Evolutionary conservation across 2,797 vertebrate genomes (phyloP), one percentile per base, ranked within the genome.

Genomic region (Peromyscus nudipes): DNA sequence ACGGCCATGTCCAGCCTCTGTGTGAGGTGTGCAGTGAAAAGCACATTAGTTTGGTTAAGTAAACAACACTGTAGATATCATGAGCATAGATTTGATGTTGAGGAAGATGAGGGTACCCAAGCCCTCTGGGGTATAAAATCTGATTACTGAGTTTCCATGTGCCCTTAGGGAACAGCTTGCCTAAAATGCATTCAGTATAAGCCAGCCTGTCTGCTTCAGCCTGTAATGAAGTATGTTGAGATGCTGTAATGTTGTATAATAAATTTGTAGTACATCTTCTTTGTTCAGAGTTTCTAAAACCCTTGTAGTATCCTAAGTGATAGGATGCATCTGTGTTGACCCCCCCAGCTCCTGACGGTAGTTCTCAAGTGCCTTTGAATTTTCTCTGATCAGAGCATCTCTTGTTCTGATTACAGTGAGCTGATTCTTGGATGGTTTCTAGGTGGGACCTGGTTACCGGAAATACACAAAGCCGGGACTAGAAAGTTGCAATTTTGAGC

Each of bases 141-240:
- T 52, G 40, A 21, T 57, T 52, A 31, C 62, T 95, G n/a, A 69
- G 52, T 77, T 81, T 31, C 27, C 34, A 9, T 3, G 8, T 80
- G 17, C 57, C 6, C 2, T 75, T 69, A 55, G 37, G 40, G 4
- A 71, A 55, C 25, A 84, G 46, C 46, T 85, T 81, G 25, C 31
- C 17, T 71, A 40, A 88, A 83, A 43, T 71, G 17, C 43, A 23
- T 93, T 91, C 23, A 40, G 37, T 90, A 43, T 91, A 88, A 77
- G 55, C 19, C 88, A 9, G 27, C 65, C 60, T 91, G 21, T 81
- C 67, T 69, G 75, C 60, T 43, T 89, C 37, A 27, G 6, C n/a
- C n/a, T 93, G 52, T 87, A 91, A 62, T 80, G 49, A 94, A 91
- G 40, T 75, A n/a, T 71, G 67, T 55, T 75, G 55, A 95, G 75